Base-by-base conservation (phyloP, 2,797 vertebrate species). In the Oophaga sylvatica region DNA sequence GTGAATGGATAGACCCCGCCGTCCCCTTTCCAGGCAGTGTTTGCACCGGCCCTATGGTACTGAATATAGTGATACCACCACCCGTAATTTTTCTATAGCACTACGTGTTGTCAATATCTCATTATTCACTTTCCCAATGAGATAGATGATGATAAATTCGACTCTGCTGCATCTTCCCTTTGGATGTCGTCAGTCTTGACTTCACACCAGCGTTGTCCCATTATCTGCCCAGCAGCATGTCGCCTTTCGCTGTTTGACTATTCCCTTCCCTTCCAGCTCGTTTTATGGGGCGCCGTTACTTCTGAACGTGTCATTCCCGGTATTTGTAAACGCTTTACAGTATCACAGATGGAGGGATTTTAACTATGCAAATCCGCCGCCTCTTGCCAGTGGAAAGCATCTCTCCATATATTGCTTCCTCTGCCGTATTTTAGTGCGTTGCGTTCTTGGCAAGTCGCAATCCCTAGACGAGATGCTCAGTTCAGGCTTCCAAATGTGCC, bases 311-410 rank as follows among this genome's bases (percentile, higher is more conserved):
- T 22, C 68, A 35, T 71, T 71, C 15, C 20, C 15, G 19, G 6
- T 56, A 53, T 35, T 53, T 59, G 65, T 70, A 56, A 53, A 22
- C 1, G 57, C 22, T 48, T 53, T 77, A 63, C 26, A 80, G 59
- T 59, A 68, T 60, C 78, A 67, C 79, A 81, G 80, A 68, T 82
- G 85, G 78, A 87, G 65, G 65, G 57, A 57, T 80, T 86, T 71
- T 26, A 86, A n/a, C 31, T 73, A 80, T 80, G 85, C 78, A 73
- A 45, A 87, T 87, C 65, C n/a, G 31, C 2, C 59, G 63, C 31
- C 57, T 31, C n/a, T 63, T 81, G 79, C 78, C 79, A 75, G 31
- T 63, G 1, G 56, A n/a, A 57, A 60, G 59, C 41, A 16, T 26
- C 11, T 3, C 68, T 81, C 56, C 60, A 12, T 76, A 63, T 53